Percentiles rank a stretch among this genome's conserved stretches.
Conservation (phyloP, 2,113 vertebrate species). For the Ceratotherium simum region DNA sequence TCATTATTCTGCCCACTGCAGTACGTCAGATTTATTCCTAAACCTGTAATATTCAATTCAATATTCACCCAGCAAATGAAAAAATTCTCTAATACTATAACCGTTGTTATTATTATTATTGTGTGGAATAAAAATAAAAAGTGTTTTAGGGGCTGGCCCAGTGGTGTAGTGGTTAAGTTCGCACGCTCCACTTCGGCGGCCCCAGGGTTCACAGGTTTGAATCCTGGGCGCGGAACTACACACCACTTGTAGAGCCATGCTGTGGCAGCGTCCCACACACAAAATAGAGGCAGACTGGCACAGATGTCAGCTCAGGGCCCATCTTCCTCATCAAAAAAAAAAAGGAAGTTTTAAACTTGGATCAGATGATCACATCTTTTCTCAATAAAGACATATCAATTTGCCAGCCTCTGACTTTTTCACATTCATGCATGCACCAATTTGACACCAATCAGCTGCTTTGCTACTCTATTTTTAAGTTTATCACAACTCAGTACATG, state of each 20-base stretch:
- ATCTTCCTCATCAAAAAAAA: not conserved
- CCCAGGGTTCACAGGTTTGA: too few relatives aligned
- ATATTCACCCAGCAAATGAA: conserved; percentile 6
- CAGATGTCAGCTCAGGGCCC: too few relatives aligned
- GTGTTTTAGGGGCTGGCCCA: too few relatives aligned
- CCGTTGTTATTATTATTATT: not conserved
- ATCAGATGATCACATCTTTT: not conserved
- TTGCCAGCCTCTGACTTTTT: not conserved
- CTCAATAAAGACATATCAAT: not conserved
- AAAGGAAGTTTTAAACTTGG: not conserved
- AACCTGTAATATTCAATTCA: not conserved
- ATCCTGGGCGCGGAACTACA: too few relatives aligned
- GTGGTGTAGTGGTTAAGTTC: too few relatives aligned
- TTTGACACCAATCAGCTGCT: not conserved
- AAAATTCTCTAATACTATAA: not conserved
- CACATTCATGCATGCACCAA: not conserved
- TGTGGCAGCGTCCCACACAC: too few relatives aligned
- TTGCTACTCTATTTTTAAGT: not conserved
- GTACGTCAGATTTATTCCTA: not conserved
- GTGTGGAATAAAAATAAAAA: not conserved
- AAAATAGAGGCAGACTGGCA: too few relatives aligned
- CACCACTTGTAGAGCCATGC: too few relatives aligned
- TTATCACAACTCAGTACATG: not conserved
- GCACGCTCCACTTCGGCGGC: too few relatives aligned
- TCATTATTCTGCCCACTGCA: not conserved